Conservation (phyloP, 2,797 vertebrate genomes). For the Nannoperca obscura region DNA sequence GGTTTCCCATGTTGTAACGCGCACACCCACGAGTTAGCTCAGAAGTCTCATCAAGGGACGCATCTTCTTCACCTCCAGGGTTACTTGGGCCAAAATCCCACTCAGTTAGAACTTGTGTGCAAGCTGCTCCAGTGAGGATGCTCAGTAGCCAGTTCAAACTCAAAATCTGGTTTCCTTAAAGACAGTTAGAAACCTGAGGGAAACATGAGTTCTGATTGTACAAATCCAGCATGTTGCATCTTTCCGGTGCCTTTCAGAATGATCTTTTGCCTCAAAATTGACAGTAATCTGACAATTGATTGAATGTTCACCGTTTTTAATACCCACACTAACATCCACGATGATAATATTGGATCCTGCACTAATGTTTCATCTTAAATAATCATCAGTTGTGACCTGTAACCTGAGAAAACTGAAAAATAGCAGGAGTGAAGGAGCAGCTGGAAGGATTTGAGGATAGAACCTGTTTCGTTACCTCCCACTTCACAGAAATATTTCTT, state of each 20-base stretch:
- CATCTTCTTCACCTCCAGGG: slow-evolving; percentile 17
- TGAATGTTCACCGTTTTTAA: not conserved
- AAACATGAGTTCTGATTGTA: not conserved
- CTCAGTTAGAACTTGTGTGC: not conserved
- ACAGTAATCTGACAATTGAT: slow-evolving; percentile 12
- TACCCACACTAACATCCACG: not conserved
- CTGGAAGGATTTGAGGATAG: slow-evolving; percentile 5
- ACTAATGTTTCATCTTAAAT: not conserved
- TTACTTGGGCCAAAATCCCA: slow-evolving; percentile 21
- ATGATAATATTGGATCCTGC: slow-evolving; percentile 7
- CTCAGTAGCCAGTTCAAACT: slow-evolving; percentile 14
- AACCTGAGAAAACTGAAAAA: not conserved
- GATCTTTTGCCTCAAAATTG: slow-evolving; percentile 1
- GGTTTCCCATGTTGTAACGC: slow-evolving; percentile 43
- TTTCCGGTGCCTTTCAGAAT: slow-evolving; percentile 10
- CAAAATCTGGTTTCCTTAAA: not conserved
- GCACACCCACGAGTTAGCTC: slow-evolving; percentile 41
- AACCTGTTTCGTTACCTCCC: slow-evolving; percentile 28
- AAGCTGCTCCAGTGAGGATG: slow-evolving; percentile 1
- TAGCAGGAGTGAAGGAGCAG: slow-evolving; percentile 9
- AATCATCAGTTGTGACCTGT: slow-evolving; percentile 15
- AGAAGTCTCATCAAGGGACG: slow-evolving; percentile 2
- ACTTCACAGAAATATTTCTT: slow-evolving; percentile 11
- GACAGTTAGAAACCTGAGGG: not conserved
- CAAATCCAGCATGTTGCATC: not conserved